Evolutionary conservation across 1,140 invertebrate species (phyloP), one percentile per base, ranked within the genome.

Genomic region (Drosophila micromelanica): DNA sequence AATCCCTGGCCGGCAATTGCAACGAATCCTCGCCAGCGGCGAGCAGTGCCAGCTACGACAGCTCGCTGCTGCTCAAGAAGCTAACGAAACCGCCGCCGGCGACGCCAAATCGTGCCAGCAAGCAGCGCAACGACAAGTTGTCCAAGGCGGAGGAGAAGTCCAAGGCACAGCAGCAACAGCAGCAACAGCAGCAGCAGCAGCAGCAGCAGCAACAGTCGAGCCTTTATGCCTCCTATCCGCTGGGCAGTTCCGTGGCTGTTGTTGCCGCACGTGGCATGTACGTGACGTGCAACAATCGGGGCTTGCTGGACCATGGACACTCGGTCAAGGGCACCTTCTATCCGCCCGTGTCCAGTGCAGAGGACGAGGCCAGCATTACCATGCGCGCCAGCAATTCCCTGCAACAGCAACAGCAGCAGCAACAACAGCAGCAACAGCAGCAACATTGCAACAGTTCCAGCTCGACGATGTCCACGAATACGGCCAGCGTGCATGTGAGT

Each of bases 181-280:
- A n/a, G n/a, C n/a, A n/a, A n/a, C n/a, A n/a, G n/a, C n/a, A n/a
- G n/a, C n/a, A n/a, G n/a, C n/a, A n/a, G n/a, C n/a, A n/a, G n/a
- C 56, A 74, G 52, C 51, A 37, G 3, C 52, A 62, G 38, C 49
- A 56, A 1, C 76, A 80, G 37, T 62, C 80, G 54, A 73, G 68
- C 13, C 48, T 80, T 2, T 91, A 87, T 40, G 68, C 78, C 8
- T 65, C 82, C 7, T 90, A 91, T 76, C 84, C 90, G 1, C 54
- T 91, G 59, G 73, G 72, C 51, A 75, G 91, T 15, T 84, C 91
- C 0, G 80, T 91, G 59, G 86, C 91, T 13, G 84, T 97, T 64
- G 96, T 96, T 11, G 96, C 96, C 1, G 95, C 95, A 1, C 96
- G 97, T 76, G 96, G 96, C 9, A 96, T 97, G 95, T 96, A 97